Conservation (phyloP, 2,797 vertebrate species). For the Cephalopachus bancanus region DNA sequence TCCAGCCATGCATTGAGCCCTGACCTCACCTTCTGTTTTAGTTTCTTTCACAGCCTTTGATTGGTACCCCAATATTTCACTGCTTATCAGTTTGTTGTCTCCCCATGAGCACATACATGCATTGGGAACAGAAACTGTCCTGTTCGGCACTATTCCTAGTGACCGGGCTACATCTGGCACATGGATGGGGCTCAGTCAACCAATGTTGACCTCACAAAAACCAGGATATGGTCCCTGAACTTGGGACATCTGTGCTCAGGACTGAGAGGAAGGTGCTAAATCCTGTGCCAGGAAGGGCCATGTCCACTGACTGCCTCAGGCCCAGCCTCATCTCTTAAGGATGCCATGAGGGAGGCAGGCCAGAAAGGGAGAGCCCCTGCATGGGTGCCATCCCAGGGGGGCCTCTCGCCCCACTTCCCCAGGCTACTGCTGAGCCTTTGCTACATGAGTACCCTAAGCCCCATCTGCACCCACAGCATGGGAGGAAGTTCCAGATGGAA, state of each 20-base stretch:
- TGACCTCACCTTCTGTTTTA: background rate
- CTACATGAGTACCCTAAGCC: background rate
- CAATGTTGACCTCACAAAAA: background rate
- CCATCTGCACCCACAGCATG: background rate
- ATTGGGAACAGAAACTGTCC: background rate
- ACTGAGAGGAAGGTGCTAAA: background rate
- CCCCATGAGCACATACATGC: background rate
- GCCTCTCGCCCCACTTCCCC: background rate
- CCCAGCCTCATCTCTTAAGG: background rate
- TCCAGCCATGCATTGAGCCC: background rate
- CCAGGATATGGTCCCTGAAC: background rate
- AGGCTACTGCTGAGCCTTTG: background rate
- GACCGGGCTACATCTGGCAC: background rate
- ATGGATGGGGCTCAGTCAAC: background rate
- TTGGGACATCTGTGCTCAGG: background rate
- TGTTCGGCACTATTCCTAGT: background rate
- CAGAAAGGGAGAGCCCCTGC: background rate
- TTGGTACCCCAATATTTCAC: background rate
- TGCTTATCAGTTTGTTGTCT: background rate
- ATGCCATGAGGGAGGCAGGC: background rate
- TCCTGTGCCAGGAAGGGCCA: background rate
- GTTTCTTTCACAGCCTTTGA: conserved; percentile 35
- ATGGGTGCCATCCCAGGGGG: background rate
- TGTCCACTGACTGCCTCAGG: background rate
- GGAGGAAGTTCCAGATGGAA: background rate